Evolutionary conservation across 2,888 invertebrate genomes (phyloP).

Genomic region (Chloromyia formosa): DNA sequence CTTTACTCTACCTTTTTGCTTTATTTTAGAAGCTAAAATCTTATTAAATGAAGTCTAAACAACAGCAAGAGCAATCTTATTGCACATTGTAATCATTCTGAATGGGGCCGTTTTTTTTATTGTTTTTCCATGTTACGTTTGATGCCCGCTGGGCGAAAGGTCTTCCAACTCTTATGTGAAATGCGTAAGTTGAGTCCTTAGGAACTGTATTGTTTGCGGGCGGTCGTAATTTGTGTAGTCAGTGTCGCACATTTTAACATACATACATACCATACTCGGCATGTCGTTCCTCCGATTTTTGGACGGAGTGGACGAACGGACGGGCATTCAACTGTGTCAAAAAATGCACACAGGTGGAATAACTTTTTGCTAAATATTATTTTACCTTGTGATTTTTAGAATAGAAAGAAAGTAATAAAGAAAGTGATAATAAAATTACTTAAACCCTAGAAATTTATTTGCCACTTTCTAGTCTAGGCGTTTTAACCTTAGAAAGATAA

Average conservation of each 20-base stretch:
- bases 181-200: constrained; percentile 14
- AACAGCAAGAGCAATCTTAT: neutral
- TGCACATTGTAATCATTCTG: neutral
- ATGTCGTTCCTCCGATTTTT: constrained; percentile 33
- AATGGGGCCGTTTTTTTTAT: constrained; percentile 13
- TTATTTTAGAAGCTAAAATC: constrained; percentile 34
- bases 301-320: neutral
- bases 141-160: constrained; percentile 11
- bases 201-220: neutral
- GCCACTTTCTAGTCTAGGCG: too few species aligned
- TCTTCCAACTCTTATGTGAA: constrained; percentile 32
- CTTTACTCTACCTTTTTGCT: constrained; percentile 13
- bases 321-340: constrained; percentile 49
- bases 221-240: neutral
- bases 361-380: too few species aligned
- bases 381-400: too few species aligned
- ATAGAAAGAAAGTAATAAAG: too few species aligned
- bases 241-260: constrained; percentile 3
- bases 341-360: constrained; percentile 50
- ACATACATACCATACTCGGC: too few species aligned
- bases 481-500: too few species aligned
- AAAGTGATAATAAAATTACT: too few species aligned
- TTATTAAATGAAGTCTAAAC: constrained; percentile 20
- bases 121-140: neutral
- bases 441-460: too few species aligned